These are phyloP conservation scores for Halichoeres trimaculatus DNA, from an alignment of 2,113 vertebrate species.

Conservation along the genomic window DNA sequence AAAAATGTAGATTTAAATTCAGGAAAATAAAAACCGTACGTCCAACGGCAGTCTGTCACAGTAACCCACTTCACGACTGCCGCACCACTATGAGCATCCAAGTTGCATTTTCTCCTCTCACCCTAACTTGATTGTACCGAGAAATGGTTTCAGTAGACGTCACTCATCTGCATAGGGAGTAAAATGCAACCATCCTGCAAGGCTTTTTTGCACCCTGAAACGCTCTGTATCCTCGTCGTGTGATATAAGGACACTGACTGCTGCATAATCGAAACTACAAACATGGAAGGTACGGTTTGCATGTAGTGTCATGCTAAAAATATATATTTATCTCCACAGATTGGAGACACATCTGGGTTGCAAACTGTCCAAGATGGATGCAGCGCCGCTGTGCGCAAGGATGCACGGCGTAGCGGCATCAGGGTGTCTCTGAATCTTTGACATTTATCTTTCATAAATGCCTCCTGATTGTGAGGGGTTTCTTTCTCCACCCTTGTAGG, in stretches of 20 bases:
- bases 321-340: conserved; percentile 43
- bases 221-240: conserved; percentile 12
- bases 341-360: conserved; percentile 58
- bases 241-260: conserved; percentile 34
- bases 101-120: conserved; percentile 69
- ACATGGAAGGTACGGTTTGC: conserved; percentile 79
- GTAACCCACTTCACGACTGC: conserved; percentile 43
- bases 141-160: conserved; percentile 78
- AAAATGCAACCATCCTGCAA: conserved; percentile 72
- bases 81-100: conserved; percentile 44
- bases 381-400: conserved; percentile 63
- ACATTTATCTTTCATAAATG: background rate
- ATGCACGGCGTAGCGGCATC: conserved; percentile 57
- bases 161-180: conserved; percentile 81
- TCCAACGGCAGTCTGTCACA: conserved; percentile 23
- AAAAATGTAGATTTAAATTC: background rate
- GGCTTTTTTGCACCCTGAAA: conserved; percentile 42
- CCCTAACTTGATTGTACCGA: conserved; percentile 75
- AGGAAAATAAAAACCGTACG: background rate
- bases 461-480: conserved; percentile 22
- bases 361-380: conserved; percentile 79
- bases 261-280: conserved; percentile 64
- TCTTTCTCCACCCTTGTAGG: conserved; percentile 55
- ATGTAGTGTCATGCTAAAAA: conserved; percentile 44
- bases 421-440: conserved; percentile 42